Conservation (phyloP, 2,888 invertebrate species). For the Drosophila niveifrons region DNA sequence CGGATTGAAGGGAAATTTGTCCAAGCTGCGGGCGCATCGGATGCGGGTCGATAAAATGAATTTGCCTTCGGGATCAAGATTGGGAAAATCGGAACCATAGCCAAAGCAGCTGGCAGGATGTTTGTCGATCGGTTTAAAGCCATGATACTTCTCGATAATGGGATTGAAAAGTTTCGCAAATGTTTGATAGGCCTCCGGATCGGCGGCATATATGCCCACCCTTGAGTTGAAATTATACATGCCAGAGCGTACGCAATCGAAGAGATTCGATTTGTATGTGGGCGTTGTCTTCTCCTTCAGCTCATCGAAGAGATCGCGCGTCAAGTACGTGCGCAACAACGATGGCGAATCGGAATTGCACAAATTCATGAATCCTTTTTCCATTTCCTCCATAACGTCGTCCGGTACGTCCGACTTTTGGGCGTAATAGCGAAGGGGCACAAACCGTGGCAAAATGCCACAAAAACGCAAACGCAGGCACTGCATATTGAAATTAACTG, state of each 20-base stretch:
- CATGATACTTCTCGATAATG: conserved; percentile 99
- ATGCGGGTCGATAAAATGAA: conserved; percentile 97
- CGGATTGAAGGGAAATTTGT: conserved; percentile 98
- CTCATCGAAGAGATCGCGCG: conserved; percentile 94
- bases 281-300: conserved; percentile 95
- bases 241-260: conserved; percentile 98
- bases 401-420: conserved; percentile 88
- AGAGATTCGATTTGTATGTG: conserved; percentile 94
- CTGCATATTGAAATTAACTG: conserved; percentile 23
- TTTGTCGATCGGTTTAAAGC: conserved; percentile 95
- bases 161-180: conserved; percentile 98
- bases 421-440: conserved; percentile 14
- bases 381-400: conserved; percentile 94
- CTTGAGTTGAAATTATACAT: conserved; percentile 97
- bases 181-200: conserved; percentile 96
- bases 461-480: conserved; percentile 15
- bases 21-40: conserved; percentile 96
- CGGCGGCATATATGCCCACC: conserved; percentile 98
- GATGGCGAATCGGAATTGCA: conserved; percentile 95
- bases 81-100: conserved; percentile 94
- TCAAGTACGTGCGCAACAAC: conserved; percentile 97
- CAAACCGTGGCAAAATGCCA: neutral
- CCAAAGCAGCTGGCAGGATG: conserved; percentile 98
- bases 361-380: conserved; percentile 94
- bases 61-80: conserved; percentile 95